phyloP scores from a whole-genome alignment of 2,888 invertebrate genomes.

The Rhingia campestris region DNA sequence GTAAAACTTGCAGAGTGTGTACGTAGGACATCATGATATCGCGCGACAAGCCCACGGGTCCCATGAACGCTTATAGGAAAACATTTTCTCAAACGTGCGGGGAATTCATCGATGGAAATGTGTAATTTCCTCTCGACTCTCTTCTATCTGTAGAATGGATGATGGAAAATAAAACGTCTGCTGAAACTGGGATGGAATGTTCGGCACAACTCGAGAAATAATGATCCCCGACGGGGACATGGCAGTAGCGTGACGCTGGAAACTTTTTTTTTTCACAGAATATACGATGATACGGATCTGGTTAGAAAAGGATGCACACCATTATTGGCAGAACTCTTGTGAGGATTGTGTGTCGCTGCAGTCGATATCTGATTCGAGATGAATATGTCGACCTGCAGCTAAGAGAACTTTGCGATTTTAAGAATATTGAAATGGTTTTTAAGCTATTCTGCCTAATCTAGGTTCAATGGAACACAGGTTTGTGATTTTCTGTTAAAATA shows the following conservation, averaged over 20 bases:
- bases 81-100: constrained; percentile 71
- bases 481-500: too few species aligned
- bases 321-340: constrained; percentile 29
- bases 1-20: constrained; percentile 24
- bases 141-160: constrained; percentile 21
- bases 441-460: constrained; percentile 39
- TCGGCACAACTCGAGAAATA: constrained; percentile 62
- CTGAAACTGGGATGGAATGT: constrained; percentile 36
- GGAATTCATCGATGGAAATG: constrained; percentile 72
- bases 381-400: constrained; percentile 16
- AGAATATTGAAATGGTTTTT: constrained; percentile 48
- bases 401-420: neutral
- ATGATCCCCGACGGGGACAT: constrained; percentile 61
- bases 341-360: constrained; percentile 49
- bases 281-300: constrained; percentile 2
- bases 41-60: constrained; percentile 69
- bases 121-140: constrained; percentile 49
- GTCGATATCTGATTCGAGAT: constrained; percentile 61
- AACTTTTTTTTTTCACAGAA: constrained; percentile 4
- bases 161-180: constrained; percentile 60
- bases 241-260: constrained; percentile 19
- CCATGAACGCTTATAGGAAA: constrained; percentile 72
- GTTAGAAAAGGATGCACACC: constrained; percentile 37
- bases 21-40: constrained; percentile 60
- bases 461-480: constrained; percentile 16